These are phyloP conservation scores for Drosophila eugracilis DNA, from an alignment of 1,140 invertebrate species.

Conservation along the genomic window DNA sequence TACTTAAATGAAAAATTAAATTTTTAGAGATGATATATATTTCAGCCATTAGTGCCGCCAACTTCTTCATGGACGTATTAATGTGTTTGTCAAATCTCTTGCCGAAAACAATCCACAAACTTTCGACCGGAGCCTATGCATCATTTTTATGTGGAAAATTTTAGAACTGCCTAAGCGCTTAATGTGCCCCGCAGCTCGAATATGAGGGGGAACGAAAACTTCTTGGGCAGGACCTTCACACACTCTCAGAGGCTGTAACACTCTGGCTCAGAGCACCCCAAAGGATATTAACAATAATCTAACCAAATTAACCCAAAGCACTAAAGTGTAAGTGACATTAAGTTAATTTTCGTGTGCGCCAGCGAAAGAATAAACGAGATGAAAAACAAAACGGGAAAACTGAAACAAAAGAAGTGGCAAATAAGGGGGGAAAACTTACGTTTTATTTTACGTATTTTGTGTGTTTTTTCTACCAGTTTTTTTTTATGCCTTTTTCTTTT, in stretches of 20 bases:
- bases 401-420: slow-evolving; percentile 41
- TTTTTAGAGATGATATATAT: not conserved
- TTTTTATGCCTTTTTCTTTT: slow-evolving; percentile 17
- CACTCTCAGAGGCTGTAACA: not conserved
- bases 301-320: slow-evolving; percentile 84
- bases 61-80: slow-evolving; percentile 1
- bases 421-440: slow-evolving; percentile 50
- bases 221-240: slow-evolving; percentile 19
- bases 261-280: slow-evolving; percentile 60
- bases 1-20: not conserved
- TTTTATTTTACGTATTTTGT: slow-evolving; percentile 56
- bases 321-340: slow-evolving; percentile 84
- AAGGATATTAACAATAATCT: slow-evolving; percentile 84
- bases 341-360: slow-evolving; percentile 81
- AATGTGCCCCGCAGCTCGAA: slow-evolving; percentile 54
- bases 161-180: slow-evolving; percentile 68
- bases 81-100: slow-evolving; percentile 31
- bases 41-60: not conserved
- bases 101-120: slow-evolving; percentile 50
- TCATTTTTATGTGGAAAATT: slow-evolving; percentile 76
- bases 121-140: slow-evolving; percentile 59
- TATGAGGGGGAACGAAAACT: not conserved
- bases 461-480: slow-evolving; percentile 11
- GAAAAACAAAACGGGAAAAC: slow-evolving; percentile 27
- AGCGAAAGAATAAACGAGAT: slow-evolving; percentile 45